Conservation (phyloP, 2,113 vertebrate species). For the Semicossyphus pulcher region DNA sequence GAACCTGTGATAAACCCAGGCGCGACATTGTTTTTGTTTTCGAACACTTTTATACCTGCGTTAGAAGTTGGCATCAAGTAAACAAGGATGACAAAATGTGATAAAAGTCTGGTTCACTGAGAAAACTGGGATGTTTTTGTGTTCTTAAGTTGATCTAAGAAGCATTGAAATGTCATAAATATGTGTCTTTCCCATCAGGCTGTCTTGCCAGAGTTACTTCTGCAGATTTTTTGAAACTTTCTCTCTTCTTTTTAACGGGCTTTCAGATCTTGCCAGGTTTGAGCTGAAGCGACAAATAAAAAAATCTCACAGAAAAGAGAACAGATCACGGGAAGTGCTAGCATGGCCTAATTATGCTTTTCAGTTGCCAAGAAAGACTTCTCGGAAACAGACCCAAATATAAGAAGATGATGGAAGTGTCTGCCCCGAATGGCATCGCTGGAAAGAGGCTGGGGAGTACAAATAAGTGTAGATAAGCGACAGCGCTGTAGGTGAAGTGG, state of each 20-base stretch:
- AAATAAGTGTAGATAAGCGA: not conserved
- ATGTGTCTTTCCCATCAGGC: slow-evolving; percentile 21
- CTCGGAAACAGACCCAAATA: slow-evolving; percentile 46
- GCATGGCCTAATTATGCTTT: slow-evolving; percentile 60
- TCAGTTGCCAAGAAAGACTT: slow-evolving; percentile 55
- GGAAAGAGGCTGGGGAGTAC: slow-evolving; percentile 7
- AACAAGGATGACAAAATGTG: not conserved
- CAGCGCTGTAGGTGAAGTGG: not conserved
- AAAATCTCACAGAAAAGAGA: slow-evolving; percentile 31
- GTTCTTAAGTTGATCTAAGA: slow-evolving; percentile 15
- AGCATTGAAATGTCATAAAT: slow-evolving; percentile 13
- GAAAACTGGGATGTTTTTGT: not conserved
- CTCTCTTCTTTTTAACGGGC: slow-evolving; percentile 31
- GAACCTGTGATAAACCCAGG: not conserved
- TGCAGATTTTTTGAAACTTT: slow-evolving; percentile 56
- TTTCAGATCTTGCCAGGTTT: slow-evolving; percentile 59
- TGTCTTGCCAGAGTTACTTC: slow-evolving; percentile 40
- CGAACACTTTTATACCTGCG: not conserved
- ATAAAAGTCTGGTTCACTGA: slow-evolving; percentile 4
- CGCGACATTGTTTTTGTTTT: not conserved
- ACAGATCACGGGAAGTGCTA: slow-evolving; percentile 31
- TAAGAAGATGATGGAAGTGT: slow-evolving; percentile 45
- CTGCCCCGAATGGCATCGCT: not conserved
- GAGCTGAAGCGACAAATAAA: slow-evolving; percentile 33
- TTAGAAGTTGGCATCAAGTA: slow-evolving; percentile 1